Percentiles rank a stretch among this genome's conserved stretches.
These are phyloP conservation scores for Tragulus kanchil DNA, from an alignment of 2,113 vertebrate genomes.

Conservation along the genomic window DNA sequence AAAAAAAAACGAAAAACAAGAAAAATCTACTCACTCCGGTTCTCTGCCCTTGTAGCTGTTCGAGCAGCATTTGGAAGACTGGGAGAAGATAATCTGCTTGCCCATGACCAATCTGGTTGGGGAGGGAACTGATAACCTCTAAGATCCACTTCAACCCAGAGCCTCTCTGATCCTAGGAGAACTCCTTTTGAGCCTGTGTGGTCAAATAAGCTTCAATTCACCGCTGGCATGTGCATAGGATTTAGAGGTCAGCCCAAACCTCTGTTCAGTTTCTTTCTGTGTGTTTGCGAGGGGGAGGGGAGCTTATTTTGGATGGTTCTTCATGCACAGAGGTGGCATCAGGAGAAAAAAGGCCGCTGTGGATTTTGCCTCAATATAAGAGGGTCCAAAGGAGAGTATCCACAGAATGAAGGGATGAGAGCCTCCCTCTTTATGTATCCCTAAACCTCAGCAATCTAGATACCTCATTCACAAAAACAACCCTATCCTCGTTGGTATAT, in stretches of 20 bases:
- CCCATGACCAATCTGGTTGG: neutral
- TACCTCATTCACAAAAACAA: neutral
- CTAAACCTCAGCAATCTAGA: neutral
- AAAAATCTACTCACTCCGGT: neutral
- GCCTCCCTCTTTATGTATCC: neutral
- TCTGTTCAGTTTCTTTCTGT: neutral
- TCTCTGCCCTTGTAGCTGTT: neutral
- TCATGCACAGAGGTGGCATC: neutral
- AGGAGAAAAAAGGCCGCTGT: neutral
- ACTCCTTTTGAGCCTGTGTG: neutral
- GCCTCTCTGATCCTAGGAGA: neutral
- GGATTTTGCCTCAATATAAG: neutral
- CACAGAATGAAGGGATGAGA: neutral
- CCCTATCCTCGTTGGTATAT: neutral
- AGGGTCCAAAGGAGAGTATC: neutral
- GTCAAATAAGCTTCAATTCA: neutral
- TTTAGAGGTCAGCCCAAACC: neutral
- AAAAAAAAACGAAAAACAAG: neutral
- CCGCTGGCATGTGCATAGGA: neutral
- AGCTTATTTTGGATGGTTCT: neutral
- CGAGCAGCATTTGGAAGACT: neutral
- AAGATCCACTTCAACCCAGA: neutral
- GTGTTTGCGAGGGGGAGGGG: too few relatives aligned
- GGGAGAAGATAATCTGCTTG: neutral
- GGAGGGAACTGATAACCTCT: neutral